A percentile compares a stretch with the other conserved stretches of the same genome.
phyloP scores from a whole-genome alignment of 2,888 invertebrate genomes.

The Apomyelois bistriatella region DNA sequence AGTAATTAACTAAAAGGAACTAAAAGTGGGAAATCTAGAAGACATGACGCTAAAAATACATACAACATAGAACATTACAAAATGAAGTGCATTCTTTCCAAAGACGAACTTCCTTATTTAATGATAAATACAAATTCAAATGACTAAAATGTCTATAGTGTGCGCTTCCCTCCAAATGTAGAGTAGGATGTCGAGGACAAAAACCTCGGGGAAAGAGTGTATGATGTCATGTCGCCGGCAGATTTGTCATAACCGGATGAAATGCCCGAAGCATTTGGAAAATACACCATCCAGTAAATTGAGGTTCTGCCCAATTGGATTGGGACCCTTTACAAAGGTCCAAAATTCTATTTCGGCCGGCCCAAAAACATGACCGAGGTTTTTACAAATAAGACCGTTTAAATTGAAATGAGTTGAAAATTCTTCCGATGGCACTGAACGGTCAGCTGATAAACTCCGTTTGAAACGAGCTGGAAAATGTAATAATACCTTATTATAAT shows the following conservation, averaged over 20 bases:
- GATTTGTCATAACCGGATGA: not conserved
- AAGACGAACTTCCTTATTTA: too few relatives aligned
- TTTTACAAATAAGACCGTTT: conserved; percentile 3
- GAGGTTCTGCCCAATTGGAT: conserved; percentile 8
- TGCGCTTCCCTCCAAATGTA: not conserved
- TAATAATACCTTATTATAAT: not conserved
- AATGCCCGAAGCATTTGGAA: not conserved
- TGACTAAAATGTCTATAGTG: not conserved
- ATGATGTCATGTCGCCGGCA: not conserved
- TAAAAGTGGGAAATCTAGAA: too few relatives aligned
- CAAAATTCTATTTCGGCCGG: conserved; percentile 1
- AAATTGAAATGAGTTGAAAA: conserved; percentile 9
- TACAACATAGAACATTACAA: too few relatives aligned
- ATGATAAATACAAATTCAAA: too few relatives aligned
- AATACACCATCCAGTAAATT: conserved; percentile 9
- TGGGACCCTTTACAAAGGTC: conserved; percentile 6
- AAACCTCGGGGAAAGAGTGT: not conserved
- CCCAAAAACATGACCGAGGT: conserved; percentile 4
- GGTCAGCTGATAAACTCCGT: not conserved
- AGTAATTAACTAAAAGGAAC: too few relatives aligned
- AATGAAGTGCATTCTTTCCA: too few relatives aligned
- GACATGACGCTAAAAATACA: too few relatives aligned
- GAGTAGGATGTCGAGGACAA: not conserved
- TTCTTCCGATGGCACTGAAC: not conserved
- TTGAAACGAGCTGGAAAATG: not conserved